These are phyloP conservation scores for Hydra vulgaris DNA, from an alignment of 30 jellyfish, hydroid and myxozoan species.

Conservation along the genomic window DNA sequence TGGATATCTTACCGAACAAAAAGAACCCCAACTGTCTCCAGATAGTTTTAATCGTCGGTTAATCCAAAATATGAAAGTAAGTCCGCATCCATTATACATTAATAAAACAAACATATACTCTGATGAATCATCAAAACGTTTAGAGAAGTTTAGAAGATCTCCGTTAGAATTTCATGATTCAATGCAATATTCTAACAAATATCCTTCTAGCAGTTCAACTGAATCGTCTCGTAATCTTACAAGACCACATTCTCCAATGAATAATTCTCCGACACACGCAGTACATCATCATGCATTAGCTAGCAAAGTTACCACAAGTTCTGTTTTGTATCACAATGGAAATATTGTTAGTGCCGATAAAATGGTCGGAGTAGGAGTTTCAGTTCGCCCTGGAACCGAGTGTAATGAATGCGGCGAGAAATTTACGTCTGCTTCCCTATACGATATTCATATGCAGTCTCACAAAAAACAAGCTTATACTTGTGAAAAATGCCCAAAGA, in stretches of 20 bases:
- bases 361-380: background rate
- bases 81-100: slow-evolving; percentile 6
- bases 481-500: slow-evolving; percentile 26
- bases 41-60: background rate
- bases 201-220: background rate
- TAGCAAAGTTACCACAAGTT: background rate
- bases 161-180: background rate
- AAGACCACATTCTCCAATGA: background rate
- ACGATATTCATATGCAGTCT: slow-evolving; percentile 32
- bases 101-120: background rate
- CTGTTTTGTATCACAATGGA: background rate
- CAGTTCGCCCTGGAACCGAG: slow-evolving; percentile 1
- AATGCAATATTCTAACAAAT: background rate
- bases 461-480: slow-evolving; percentile 18
- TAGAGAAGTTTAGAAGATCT: background rate
- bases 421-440: slow-evolving; percentile 29
- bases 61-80: background rate
- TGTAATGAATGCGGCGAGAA: slow-evolving; percentile 27
- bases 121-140: background rate
- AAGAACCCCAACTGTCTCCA: slow-evolving; percentile 5
- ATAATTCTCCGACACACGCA: background rate
- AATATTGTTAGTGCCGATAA: background rate
- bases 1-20: background rate
- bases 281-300: background rate
- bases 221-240: background rate